Evolutionary conservation across 2,888 invertebrate species (phyloP).

Genomic region (Eubasilissa splendida): DNA sequence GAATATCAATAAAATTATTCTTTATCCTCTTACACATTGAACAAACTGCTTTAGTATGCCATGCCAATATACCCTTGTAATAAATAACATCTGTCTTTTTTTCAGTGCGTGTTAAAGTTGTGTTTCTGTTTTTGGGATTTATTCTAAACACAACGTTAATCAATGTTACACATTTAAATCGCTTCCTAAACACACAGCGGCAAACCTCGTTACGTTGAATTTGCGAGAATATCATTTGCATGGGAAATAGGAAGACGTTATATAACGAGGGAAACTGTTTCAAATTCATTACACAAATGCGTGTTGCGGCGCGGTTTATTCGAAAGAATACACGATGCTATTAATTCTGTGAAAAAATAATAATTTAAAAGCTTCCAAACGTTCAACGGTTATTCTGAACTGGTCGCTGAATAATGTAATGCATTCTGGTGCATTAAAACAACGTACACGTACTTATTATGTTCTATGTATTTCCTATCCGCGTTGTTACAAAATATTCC

Average conservation of each 20-base stretch:
- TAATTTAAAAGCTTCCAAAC: constrained; percentile 53
- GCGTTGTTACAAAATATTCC: not conserved
- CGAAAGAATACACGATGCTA: constrained; percentile 32
- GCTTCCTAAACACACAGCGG: constrained; percentile 8
- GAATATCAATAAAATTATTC: too few relatives aligned
- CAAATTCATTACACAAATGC: constrained; percentile 37
- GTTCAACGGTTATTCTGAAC: constrained; percentile 42
- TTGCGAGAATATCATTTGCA: constrained; percentile 28
- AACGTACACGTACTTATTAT: not conserved
- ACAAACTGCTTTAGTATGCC: too few relatives aligned
- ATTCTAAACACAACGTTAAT: constrained; percentile 1
- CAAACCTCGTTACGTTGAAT: not conserved
- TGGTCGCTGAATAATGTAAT: constrained; percentile 7
- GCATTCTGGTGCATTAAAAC: constrained; percentile 14
- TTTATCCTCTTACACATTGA: too few relatives aligned
- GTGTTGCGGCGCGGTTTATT: constrained; percentile 33
- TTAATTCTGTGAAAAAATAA: constrained; percentile 43
- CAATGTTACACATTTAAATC: constrained; percentile 7
- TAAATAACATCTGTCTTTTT: too few relatives aligned
- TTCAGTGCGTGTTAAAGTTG: too few relatives aligned
- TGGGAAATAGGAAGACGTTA: constrained; percentile 1
- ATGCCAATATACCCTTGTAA: too few relatives aligned
- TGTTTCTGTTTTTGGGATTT: not conserved
- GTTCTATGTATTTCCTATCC: not conserved
- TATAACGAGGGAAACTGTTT: constrained; percentile 22